phyloP scores from a whole-genome alignment of 2,888 invertebrate species.

The Sphinx pinastri region DNA sequence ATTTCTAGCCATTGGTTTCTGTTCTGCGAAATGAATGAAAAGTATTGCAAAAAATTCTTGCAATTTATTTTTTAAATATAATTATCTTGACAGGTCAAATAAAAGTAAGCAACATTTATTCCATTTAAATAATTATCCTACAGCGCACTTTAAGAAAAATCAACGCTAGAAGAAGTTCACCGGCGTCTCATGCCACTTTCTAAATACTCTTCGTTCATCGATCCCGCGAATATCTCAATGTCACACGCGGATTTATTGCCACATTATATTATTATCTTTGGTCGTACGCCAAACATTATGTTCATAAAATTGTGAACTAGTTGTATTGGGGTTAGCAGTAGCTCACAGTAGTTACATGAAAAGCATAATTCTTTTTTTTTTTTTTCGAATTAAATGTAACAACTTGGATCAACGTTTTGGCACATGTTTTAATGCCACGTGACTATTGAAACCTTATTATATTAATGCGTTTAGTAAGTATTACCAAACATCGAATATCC shows the following conservation, averaged over 20 bases:
- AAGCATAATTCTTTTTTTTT: conserved; percentile 15
- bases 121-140: too few species aligned
- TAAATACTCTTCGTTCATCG: conserved; percentile 4
- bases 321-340: not conserved
- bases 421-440: not conserved
- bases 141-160: not conserved
- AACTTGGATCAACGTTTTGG: not conserved
- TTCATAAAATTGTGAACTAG: conserved; percentile 18
- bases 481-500: too few species aligned
- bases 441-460: not conserved
- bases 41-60: not conserved
- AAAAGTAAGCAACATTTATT: too few species aligned
- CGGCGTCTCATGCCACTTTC: conserved; percentile 2
- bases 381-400: not conserved
- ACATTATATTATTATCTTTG: conserved; percentile 11
- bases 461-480: too few species aligned
- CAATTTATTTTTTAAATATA: not conserved
- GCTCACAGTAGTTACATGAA: conserved; percentile 5
- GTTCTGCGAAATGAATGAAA: not conserved
- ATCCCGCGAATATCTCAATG: conserved; percentile 14
- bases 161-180: not conserved
- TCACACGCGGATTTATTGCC: conserved; percentile 13
- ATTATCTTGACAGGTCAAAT: too few species aligned
- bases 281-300: conserved; percentile 4
- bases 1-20: not conserved